Evolutionary conservation across 2,797 vertebrate genomes (phyloP).

Genomic region (Lepus townsendii): DNA sequence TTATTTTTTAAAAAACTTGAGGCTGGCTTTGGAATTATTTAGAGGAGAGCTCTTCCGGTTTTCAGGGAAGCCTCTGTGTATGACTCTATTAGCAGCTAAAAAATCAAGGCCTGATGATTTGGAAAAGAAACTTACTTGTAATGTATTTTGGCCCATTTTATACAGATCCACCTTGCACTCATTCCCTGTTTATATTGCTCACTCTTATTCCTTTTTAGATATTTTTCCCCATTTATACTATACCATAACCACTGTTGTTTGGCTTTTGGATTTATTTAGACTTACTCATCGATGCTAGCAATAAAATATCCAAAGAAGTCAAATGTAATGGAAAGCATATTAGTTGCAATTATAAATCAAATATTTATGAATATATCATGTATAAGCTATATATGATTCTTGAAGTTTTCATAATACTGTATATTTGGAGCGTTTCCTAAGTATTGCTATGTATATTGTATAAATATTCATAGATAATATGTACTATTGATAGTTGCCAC

Average conservation of each 20-base stretch:
- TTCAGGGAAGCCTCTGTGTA: neutral
- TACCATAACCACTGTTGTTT: neutral
- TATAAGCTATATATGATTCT: neutral
- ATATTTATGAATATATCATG: neutral
- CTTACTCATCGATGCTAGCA: neutral
- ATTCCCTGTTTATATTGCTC: neutral
- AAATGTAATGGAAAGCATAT: constrained; percentile 50
- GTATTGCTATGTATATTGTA: neutral
- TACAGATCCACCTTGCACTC: neutral
- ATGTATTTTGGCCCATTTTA: neutral
- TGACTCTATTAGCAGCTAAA: neutral
- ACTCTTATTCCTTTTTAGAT: neutral
- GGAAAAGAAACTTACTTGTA: neutral
- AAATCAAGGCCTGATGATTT: neutral
- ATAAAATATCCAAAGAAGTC: constrained; percentile 2
- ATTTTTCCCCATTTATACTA: neutral
- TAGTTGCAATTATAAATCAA: neutral
- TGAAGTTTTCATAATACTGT: neutral
- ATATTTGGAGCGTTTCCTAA: neutral
- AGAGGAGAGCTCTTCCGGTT: neutral
- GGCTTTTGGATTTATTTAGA: constrained; percentile 18
- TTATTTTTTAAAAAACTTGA: neutral
- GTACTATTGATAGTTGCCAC: constrained; percentile 10
- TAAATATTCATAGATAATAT: neutral
- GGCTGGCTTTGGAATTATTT: neutral